Evolutionary conservation across 2,113 vertebrate genomes (phyloP), one percentile per base, ranked within the genome.

Genomic region (Oceanodroma tethys): DNA sequence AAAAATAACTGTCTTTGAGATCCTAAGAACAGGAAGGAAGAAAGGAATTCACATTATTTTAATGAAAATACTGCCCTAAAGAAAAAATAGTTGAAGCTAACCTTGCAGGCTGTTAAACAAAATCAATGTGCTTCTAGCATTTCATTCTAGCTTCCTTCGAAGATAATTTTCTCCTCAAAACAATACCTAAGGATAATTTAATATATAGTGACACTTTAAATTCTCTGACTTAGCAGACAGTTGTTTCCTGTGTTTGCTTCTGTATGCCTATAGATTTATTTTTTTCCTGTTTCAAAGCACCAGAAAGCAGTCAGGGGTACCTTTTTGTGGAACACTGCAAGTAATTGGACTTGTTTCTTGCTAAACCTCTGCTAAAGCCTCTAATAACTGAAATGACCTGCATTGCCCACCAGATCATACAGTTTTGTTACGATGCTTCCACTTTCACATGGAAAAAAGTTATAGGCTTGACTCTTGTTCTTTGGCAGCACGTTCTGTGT

Each of bases 401-500:
- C 78, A 60, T 85, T 32, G 7, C 55, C 74, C 78, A 72, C 48
- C 94, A 76, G 78, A 68, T 68, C 76, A 30, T 91, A 70, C 45
- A 34, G 62, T 71, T 97, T 52, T 91, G 74, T 96, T 94, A 75
- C 7, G 9, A 25, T 93, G 94, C 58, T 95, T 96, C 71, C 86
- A 23, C 38, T 85, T 93, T 70, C 62, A 87, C 2, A 1, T 88
- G 89, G 78, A 67, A 90, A 86, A 92, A 70, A 56, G 13, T 81
- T 95, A 42, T 81, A 86, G 89, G 55, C 48, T 68, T 91, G 74
- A 82, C 56, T 93, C 50, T 48, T 85, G 88, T 95, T 94, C 25
- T 94, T 94, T 91, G 81, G 92, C n/a, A 48, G 81, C 86, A 93
- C 68, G 2, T 95, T 95, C 84, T 95, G 62, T 95, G 91, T 93